These are phyloP conservation scores for Otis tarda DNA, from an alignment of 2,113 vertebrate species.

Conservation along the genomic window DNA sequence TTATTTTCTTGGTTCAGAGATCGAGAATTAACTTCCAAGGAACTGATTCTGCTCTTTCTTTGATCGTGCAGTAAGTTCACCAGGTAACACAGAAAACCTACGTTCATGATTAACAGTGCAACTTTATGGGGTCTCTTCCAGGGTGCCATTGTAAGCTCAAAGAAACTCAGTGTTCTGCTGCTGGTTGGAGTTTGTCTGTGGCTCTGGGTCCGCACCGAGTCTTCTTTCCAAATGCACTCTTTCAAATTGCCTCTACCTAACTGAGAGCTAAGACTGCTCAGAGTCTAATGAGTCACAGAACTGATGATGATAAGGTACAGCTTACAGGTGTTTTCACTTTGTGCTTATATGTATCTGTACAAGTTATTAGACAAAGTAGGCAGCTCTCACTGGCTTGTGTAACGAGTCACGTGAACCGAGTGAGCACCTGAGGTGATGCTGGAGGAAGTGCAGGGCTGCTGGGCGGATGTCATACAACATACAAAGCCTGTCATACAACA, in stretches of 20 bases:
- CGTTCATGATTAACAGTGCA: background rate
- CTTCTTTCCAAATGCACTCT: background rate
- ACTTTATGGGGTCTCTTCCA: background rate
- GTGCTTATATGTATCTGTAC: too few relatives aligned
- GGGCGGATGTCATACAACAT: too few relatives aligned
- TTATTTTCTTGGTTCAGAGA: background rate
- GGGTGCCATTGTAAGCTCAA: background rate
- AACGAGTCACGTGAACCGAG: rapidly evolving
- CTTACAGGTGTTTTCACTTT: background rate
- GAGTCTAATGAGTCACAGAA: background rate
- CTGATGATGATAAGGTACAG: background rate
- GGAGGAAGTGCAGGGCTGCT: background rate
- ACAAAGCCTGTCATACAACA: background rate
- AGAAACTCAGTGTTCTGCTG: background rate
- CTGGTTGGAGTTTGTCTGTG: background rate
- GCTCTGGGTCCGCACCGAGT: background rate
- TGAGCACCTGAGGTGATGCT: background rate
- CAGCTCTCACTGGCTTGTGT: background rate
- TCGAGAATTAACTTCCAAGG: background rate
- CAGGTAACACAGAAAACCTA: background rate
- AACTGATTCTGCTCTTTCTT: background rate
- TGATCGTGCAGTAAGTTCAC: background rate
- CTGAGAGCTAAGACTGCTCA: background rate
- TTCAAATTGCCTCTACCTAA: background rate
- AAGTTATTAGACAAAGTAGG: background rate